A percentile compares a stretch with the other conserved stretches of the same genome.
Evolutionary conservation across 2,888 invertebrate genomes (phyloP).

Genomic region (Cheilosia vernalis): DNA sequence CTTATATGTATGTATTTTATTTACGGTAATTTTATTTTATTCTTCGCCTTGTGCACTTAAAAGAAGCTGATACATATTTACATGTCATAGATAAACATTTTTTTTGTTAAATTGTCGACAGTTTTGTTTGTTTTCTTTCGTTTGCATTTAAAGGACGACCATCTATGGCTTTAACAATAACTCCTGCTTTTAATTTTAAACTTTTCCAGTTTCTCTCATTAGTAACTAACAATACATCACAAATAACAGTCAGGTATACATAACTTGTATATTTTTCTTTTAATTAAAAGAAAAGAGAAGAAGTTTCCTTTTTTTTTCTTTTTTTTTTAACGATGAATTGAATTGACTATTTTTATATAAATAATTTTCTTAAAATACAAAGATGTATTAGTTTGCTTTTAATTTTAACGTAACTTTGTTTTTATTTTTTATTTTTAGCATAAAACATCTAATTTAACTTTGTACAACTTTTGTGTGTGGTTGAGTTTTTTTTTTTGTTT

Average conservation of each 20-base stretch:
- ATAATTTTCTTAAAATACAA: constrained; percentile 24
- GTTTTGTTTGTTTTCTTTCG: constrained; percentile 4
- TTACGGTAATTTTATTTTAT: constrained; percentile 36
- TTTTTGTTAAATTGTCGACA: constrained; percentile 4
- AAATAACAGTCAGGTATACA: constrained; percentile 48
- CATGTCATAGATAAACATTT: constrained; percentile 28
- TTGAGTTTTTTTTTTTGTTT: constrained; percentile 15
- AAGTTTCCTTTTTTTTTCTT: background rate
- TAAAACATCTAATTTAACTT: constrained; percentile 57
- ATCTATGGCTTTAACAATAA: constrained; percentile 30
- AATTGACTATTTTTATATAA: constrained; percentile 39
- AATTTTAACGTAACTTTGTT: constrained; percentile 39
- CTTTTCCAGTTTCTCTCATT: constrained; percentile 3
- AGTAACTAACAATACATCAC: constrained; percentile 55
- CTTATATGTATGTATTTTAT: constrained; percentile 12
- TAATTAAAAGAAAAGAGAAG: constrained; percentile 8
- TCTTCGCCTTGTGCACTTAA: constrained; percentile 45
- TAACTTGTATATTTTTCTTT: constrained; percentile 6
- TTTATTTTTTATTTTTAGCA: constrained; percentile 6
- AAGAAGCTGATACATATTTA: constrained; percentile 50
- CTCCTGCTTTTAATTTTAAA: background rate
- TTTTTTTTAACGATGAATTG: constrained; percentile 36
- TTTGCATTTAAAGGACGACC: constrained; percentile 28
- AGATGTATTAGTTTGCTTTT: background rate
- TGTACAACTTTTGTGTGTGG: constrained; percentile 58